Base-by-base conservation (phyloP, 2,113 vertebrate species). In the Psettodes erumei region DNA sequence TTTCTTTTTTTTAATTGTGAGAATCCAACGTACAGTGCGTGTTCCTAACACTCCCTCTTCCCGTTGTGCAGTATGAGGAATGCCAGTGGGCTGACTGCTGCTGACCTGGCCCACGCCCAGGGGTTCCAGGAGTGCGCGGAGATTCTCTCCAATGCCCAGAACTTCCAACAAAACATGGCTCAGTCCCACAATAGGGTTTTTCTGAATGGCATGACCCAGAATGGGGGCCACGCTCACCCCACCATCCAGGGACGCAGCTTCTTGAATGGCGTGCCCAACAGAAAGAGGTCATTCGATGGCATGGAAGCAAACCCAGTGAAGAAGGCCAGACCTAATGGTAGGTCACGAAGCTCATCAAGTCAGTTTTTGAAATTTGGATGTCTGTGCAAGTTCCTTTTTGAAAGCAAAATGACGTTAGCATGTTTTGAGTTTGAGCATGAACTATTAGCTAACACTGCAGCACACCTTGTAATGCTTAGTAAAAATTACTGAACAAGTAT, bases 71-170 rank as follows among this genome's bases (percentile, higher is more conserved):
- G 98, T 95, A 95, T 98, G 91, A 97, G 96, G 95, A 99, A 98
- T 95, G 97, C 96, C 94, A 97, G 95, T 95, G 98, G 96, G 94
- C 95, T 99, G 97, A 97, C 96, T 19, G 96, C 97, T 88, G 98
- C 97, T 85, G 96, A 99, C 94, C 96, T 99, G 95, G 98, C 98
- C 90, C 96, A 96, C 83, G 96, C 97, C 92, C 98, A 99, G 94
- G 98, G 98, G 81, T 99, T 99, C 95, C 95, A 91, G 79, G 96
- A 98, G 88, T 98, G 98, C 77, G 94, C 96, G 83, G 96, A 95
- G 93, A 95, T 98, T 94, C 96, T 99, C 88, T 95, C 96, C 94
- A 97, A 96, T 94, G 95, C 97, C 89, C 97, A 97, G 95, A 97
- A 96, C 88, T 95, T 92, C 83, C 93, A 95, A 92, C 91, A 93